phyloP scores from a whole-genome alignment of 2,888 invertebrate genomes.

The Dorcus hopei region DNA sequence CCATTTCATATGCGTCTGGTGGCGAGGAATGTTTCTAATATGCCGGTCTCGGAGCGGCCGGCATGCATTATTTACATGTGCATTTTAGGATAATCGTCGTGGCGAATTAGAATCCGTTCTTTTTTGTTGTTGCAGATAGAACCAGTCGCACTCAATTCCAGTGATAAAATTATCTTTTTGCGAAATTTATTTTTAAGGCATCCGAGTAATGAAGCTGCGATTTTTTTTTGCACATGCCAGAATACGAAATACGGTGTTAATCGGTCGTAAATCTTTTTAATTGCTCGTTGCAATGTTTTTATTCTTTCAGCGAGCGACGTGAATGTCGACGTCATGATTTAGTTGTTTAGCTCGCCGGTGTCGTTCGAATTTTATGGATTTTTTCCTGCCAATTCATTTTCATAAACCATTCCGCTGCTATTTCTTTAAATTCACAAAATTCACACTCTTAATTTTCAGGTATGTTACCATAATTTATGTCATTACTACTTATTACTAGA shows the following conservation, averaged over 20 bases:
- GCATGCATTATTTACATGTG: no score
- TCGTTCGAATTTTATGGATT: neutral
- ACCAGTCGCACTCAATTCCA: neutral
- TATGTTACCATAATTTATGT: neutral
- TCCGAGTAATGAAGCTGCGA: neutral
- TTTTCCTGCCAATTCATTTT: neutral
- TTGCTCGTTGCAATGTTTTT: constrained; percentile 19
- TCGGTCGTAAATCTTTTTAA: constrained; percentile 23
- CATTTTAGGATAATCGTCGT: no score
- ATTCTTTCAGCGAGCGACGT: constrained; percentile 13
- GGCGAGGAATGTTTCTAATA: no score
- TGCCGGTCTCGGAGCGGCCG: no score
- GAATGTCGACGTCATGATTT: constrained; percentile 14
- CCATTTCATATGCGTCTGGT: no score
- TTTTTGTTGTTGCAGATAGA: no score
- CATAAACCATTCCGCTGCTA: no score
- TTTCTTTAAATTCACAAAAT: no score
- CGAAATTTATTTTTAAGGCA: neutral
- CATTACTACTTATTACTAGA: neutral
- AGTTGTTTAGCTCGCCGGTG: constrained; percentile 8
- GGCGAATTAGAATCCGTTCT: no score
- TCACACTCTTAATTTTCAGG: neutral
- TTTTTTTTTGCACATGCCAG: neutral
- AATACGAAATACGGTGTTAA: constrained; percentile 18
- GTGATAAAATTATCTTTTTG: neutral